A percentile compares a stretch with the other conserved stretches of the same genome.
These are phyloP conservation scores for Hypsopygia costalis DNA, from an alignment of 2,888 invertebrate species.

Conservation along the genomic window DNA sequence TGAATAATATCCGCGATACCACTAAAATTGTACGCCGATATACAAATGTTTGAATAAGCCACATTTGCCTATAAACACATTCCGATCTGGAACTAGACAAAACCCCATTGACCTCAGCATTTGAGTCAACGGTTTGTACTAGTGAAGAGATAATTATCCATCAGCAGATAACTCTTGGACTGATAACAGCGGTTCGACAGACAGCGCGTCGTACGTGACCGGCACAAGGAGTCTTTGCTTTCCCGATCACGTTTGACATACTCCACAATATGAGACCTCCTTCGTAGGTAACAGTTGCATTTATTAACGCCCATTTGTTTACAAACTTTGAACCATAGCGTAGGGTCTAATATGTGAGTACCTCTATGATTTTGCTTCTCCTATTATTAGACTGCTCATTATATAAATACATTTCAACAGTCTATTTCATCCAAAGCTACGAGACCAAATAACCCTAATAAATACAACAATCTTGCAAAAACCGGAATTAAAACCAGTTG, in stretches of 20 bases:
- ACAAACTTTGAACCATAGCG: constrained; percentile 20
- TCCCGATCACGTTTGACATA: constrained; percentile 64
- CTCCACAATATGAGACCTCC: constrained; percentile 46
- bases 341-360: neutral
- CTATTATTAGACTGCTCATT: neutral
- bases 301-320: constrained; percentile 36
- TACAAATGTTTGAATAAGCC: too few species aligned
- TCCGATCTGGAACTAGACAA: neutral
- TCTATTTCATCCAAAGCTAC: neutral
- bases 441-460: constrained; percentile 8
- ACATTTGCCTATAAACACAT: too few species aligned
- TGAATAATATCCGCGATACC: too few species aligned
- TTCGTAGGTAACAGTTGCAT: constrained; percentile 36
- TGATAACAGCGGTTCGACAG: constrained; percentile 31
- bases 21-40: too few species aligned
- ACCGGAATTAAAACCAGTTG: constrained; percentile 9
- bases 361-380: neutral
- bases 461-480: constrained; percentile 7
- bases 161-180: constrained; percentile 19
- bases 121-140: constrained; percentile 6
- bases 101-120: constrained; percentile 5
- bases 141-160: constrained; percentile 27
- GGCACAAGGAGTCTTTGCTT: constrained; percentile 41
- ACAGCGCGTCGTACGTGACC: constrained; percentile 43
- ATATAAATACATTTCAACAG: neutral